phyloP scores from a whole-genome alignment of 2,888 invertebrate genomes.

The Horisme vitalbata region DNA sequence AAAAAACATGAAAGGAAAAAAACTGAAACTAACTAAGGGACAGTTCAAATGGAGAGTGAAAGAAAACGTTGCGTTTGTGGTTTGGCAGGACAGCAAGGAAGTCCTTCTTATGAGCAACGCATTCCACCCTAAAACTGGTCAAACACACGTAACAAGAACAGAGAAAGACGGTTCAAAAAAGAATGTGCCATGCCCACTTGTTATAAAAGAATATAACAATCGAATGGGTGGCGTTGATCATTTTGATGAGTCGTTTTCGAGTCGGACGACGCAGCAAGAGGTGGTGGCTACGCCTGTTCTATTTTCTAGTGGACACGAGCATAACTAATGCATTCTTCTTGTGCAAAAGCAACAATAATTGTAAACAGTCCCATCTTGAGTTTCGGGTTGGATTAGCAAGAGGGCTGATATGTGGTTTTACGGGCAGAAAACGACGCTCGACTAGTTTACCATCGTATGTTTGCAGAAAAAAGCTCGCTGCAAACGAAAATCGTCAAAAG shows the following conservation, averaged over 20 bases:
- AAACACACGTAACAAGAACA: constrained; percentile 24
- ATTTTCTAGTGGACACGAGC: constrained; percentile 35
- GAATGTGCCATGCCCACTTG: constrained; percentile 21
- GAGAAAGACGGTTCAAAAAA: constrained; percentile 29
- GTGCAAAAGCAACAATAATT: constrained; percentile 19
- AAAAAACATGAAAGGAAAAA: constrained; percentile 14
- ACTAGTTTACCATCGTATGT: constrained; percentile 10
- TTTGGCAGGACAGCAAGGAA: constrained; percentile 35
- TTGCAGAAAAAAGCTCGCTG: constrained; percentile 3
- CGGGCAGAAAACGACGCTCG: constrained; percentile 28
- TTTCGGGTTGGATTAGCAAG: constrained; percentile 34
- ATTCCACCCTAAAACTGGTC: constrained; percentile 34
- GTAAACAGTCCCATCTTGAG: constrained; percentile 30
- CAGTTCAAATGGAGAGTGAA: constrained; percentile 34
- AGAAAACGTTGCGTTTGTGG: constrained; percentile 30
- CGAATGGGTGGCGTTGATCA: constrained; percentile 35
- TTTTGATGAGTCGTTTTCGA: constrained; percentile 31
- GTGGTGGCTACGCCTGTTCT: constrained; percentile 37
- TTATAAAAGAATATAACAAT: constrained; percentile 9
- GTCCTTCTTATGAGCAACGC: constrained; percentile 34
- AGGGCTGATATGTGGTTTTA: constrained; percentile 32
- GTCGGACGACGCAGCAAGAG: constrained; percentile 32
- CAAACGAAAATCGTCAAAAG: constrained; percentile 8
- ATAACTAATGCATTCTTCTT: constrained; percentile 36
- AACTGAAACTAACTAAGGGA: constrained; percentile 26